Evolutionary conservation across 2,888 invertebrate species (phyloP).

Genomic region (Caenorhabditis imperialis): DNA sequence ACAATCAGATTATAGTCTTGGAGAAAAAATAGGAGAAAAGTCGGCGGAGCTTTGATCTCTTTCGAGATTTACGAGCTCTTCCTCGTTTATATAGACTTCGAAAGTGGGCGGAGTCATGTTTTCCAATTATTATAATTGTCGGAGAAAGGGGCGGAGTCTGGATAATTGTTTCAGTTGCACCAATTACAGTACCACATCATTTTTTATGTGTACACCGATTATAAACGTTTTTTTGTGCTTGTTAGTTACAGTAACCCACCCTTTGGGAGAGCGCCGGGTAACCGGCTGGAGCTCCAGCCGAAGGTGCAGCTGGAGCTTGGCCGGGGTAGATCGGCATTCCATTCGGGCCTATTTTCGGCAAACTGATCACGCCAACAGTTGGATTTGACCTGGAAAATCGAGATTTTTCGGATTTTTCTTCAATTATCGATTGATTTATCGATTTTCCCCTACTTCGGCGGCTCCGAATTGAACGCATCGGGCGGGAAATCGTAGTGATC

Average conservation of each 20-base stretch:
- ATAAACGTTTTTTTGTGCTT: neutral
- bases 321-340: constrained; percentile 61
- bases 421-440: too few species aligned
- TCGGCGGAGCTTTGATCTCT: constrained; percentile 10
- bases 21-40: constrained; percentile 19
- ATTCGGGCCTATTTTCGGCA: constrained; percentile 66
- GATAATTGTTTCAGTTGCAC: too few species aligned
- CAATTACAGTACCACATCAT: constrained; percentile 28
- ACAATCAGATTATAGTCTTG: constrained; percentile 46
- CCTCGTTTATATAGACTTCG: constrained; percentile 4
- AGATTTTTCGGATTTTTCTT: neutral
- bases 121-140: constrained; percentile 1
- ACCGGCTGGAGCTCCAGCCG: constrained; percentile 5
- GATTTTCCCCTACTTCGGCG: constrained; percentile 29
- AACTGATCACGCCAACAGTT: constrained; percentile 52
- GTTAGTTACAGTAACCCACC: constrained; percentile 27
- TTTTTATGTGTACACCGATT: constrained; percentile 10
- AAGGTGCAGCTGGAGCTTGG: too few species aligned
- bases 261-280: constrained; percentile 64
- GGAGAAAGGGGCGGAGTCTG: too few species aligned
- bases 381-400: constrained; percentile 38
- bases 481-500: constrained; percentile 66
- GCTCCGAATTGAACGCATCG: constrained; percentile 34
- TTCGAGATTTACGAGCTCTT: constrained; percentile 21
- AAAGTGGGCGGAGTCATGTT: constrained; percentile 19